These are phyloP conservation scores for Anas acuta DNA, from an alignment of 2,797 vertebrate species.

Conservation along the genomic window DNA sequence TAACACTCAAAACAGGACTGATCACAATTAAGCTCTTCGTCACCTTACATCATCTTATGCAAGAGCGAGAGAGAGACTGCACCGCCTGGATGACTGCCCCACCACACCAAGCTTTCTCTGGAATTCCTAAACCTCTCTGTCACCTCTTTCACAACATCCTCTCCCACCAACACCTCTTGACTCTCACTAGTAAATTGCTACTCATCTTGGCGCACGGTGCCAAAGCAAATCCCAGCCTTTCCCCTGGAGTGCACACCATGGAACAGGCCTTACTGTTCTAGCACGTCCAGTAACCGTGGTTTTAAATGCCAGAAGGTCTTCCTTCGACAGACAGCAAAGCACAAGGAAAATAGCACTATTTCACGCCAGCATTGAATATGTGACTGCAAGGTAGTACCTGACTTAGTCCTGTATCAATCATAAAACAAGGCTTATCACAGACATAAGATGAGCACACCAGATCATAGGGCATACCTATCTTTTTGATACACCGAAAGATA, in stretches of 20 bases:
- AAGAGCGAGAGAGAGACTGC: background rate
- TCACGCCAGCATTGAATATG: background rate
- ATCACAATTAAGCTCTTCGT: background rate
- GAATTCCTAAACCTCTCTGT: slow-evolving; percentile 37
- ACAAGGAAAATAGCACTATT: background rate
- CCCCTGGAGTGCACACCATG: rapidly evolving
- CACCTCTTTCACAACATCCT: background rate
- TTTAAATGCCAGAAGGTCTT: background rate
- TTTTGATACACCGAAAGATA: background rate
- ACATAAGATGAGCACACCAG: rapidly evolving
- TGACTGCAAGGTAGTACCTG: rapidly evolving
- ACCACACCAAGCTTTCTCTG: background rate
- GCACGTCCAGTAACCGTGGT: rapidly evolving
- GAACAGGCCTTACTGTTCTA: background rate
- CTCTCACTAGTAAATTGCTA: background rate
- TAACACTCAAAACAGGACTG: background rate
- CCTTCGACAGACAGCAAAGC: background rate
- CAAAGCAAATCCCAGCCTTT: slow-evolving; percentile 21
- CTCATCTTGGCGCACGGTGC: background rate
- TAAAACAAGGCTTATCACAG: background rate
- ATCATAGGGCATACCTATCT: background rate
- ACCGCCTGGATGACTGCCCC: background rate
- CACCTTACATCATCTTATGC: background rate
- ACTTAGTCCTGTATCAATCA: background rate
- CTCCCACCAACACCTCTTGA: background rate